These are phyloP conservation scores for Rhizomys pruinosus DNA, from an alignment of 2,113 vertebrate species.

Conservation along the genomic window DNA sequence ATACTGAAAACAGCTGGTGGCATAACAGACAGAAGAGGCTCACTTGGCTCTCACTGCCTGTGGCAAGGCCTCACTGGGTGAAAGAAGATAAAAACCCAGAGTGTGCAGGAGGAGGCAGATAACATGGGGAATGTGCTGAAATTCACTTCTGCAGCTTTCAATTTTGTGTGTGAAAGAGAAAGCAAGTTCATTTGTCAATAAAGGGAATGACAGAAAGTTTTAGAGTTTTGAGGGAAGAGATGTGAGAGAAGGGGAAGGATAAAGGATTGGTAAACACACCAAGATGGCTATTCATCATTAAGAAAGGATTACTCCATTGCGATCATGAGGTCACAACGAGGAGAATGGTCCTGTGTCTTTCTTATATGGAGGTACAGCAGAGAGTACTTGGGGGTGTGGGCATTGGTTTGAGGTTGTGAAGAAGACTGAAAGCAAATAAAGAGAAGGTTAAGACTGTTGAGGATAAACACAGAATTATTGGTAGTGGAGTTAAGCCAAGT, in stretches of 20 bases:
- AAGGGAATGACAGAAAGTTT: neutral
- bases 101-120: rapidly evolving
- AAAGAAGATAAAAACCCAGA: neutral
- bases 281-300: neutral
- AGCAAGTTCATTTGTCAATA: neutral
- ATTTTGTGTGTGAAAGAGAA: neutral
- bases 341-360: neutral
- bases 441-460: neutral
- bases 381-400: neutral
- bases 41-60: rapidly evolving
- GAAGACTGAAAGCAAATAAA: neutral
- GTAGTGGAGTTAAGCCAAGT: neutral
- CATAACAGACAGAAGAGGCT: neutral
- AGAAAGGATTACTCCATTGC: neutral
- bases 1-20: neutral
- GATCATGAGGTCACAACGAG: neutral
- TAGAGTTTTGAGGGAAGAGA: neutral
- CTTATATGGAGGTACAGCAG: neutral
- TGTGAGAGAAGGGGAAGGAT: neutral
- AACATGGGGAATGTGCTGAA: neutral
- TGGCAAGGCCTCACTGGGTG: neutral
- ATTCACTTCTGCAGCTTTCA: neutral
- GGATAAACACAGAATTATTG: neutral
- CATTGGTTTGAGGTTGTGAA: neutral
- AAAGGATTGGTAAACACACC: neutral